These are phyloP conservation scores for Macrocentrus cingulum DNA, from an alignment of 1,140 invertebrate species.

Conservation along the genomic window DNA sequence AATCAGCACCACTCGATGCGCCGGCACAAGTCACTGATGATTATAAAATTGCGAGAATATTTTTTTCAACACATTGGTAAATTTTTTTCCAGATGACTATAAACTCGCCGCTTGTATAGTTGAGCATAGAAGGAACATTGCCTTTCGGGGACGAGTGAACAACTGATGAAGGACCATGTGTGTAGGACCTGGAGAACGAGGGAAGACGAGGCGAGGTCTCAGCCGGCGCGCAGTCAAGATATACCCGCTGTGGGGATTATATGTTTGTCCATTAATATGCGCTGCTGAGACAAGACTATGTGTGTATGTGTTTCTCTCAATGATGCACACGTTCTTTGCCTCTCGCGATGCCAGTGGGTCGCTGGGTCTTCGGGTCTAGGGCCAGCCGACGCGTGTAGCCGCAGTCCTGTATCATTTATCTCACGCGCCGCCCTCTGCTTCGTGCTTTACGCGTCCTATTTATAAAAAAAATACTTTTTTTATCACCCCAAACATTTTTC, in stretches of 20 bases:
- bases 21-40: too few species aligned
- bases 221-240: conserved; percentile 40
- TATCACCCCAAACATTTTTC: too few species aligned
- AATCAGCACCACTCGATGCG: too few species aligned
- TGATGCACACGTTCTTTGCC: conserved; percentile 32
- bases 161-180: conserved; percentile 30
- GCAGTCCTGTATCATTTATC: conserved; percentile 53
- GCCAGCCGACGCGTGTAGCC: conserved; percentile 23
- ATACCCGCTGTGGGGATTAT: conserved; percentile 53
- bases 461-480: too few species aligned
- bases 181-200: conserved; percentile 28
- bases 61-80: too few species aligned
- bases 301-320: conserved; percentile 23
- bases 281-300: conserved; percentile 49
- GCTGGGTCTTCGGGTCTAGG: conserved; percentile 53
- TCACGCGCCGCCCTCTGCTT: conserved; percentile 39
- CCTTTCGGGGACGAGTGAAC: conserved; percentile 33
- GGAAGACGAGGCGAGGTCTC: conserved; percentile 36
- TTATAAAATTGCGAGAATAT: too few species aligned
- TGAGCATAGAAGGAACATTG: conserved; percentile 28
- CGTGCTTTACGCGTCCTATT: neutral
- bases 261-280: conserved; percentile 58
- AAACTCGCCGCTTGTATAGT: neutral
- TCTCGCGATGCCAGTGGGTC: conserved; percentile 45
- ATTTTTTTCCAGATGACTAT: neutral